These are phyloP conservation scores for Gambusia holbrooki DNA, from an alignment of 2,113 vertebrate species.

Conservation along the genomic window DNA sequence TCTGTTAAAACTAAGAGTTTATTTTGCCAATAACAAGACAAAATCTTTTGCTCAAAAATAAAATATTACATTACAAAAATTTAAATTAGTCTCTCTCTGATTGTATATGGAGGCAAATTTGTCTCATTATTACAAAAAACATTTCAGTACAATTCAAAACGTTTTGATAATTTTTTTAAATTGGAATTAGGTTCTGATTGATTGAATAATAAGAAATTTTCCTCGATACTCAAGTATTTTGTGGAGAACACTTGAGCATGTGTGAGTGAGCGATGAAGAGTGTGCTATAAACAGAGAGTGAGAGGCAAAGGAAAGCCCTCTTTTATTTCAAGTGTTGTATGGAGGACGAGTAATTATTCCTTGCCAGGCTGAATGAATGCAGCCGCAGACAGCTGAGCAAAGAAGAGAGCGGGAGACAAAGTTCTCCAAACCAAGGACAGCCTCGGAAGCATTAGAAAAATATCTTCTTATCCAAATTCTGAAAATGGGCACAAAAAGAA, in stretches of 20 bases:
- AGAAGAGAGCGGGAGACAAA: conserved; percentile 1
- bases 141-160: too few species aligned
- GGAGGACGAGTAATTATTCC: conserved; percentile 78
- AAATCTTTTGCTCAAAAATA: too few species aligned
- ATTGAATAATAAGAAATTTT: too few species aligned
- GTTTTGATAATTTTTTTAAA: too few species aligned
- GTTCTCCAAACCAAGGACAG: conserved; percentile 15
- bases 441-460: neutral
- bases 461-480: conserved; percentile 34
- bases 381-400: conserved; percentile 45
- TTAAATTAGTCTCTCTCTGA: too few species aligned
- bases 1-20: too few species aligned
- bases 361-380: conserved; percentile 63
- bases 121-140: too few species aligned
- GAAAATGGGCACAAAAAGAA: conserved; percentile 4
- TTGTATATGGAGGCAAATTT: too few species aligned
- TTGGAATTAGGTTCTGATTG: too few species aligned
- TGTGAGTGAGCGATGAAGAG: conserved; percentile 48
- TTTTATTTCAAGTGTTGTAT: conserved; percentile 73
- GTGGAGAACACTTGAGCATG: conserved; percentile 14
- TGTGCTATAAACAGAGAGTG: conserved; percentile 37
- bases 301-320: conserved; percentile 71
- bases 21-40: too few species aligned
- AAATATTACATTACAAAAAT: too few species aligned
- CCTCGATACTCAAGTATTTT: conserved; percentile 22